Evolutionary conservation across 2,797 vertebrate species (phyloP).

Genomic region (Echeneis naucrates): DNA sequence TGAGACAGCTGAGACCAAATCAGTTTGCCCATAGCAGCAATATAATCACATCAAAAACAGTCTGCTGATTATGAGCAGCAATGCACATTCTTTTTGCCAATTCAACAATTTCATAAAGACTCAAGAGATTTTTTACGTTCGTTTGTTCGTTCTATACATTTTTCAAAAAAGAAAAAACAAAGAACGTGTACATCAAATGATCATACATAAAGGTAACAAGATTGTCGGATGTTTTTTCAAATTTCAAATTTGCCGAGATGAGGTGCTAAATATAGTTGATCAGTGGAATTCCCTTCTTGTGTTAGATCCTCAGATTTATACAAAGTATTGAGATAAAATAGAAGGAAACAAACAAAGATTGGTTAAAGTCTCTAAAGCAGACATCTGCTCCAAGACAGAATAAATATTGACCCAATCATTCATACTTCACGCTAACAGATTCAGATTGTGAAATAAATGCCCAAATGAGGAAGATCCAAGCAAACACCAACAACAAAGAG

Average conservation of each 20-base stretch:
- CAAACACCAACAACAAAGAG: slow-evolving; percentile 51
- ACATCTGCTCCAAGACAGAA: slow-evolving; percentile 38
- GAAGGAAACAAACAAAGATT: slow-evolving; percentile 2
- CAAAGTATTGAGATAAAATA: slow-evolving; percentile 25
- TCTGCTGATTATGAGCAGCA: slow-evolving; percentile 42
- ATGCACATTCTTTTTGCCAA: slow-evolving; percentile 63
- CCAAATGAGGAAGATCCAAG: slow-evolving; percentile 50
- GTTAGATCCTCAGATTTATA: slow-evolving; percentile 35
- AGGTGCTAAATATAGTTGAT: slow-evolving; percentile 20
- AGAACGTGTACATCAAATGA: slow-evolving; percentile 21
- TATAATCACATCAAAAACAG: slow-evolving; percentile 49
- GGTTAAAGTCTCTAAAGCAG: slow-evolving; percentile 14
- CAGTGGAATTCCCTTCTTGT: slow-evolving; percentile 63
- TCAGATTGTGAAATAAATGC: slow-evolving; percentile 67
- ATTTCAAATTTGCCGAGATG: slow-evolving; percentile 30
- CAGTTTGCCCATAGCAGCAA: slow-evolving; percentile 64
- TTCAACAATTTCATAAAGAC: slow-evolving; percentile 53
- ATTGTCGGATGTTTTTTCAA: slow-evolving; percentile 57
- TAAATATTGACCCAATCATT: slow-evolving; percentile 51
- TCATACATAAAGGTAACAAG: slow-evolving; percentile 38
- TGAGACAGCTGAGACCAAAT: slow-evolving; percentile 48
- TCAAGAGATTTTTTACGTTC: slow-evolving; percentile 17
- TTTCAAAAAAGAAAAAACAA: slow-evolving; percentile 2
- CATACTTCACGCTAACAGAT: slow-evolving; percentile 41
- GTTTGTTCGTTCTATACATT: slow-evolving; percentile 1